These are phyloP conservation scores for Cariama cristata DNA, from an alignment of 2,113 vertebrate species.

Conservation along the genomic window DNA sequence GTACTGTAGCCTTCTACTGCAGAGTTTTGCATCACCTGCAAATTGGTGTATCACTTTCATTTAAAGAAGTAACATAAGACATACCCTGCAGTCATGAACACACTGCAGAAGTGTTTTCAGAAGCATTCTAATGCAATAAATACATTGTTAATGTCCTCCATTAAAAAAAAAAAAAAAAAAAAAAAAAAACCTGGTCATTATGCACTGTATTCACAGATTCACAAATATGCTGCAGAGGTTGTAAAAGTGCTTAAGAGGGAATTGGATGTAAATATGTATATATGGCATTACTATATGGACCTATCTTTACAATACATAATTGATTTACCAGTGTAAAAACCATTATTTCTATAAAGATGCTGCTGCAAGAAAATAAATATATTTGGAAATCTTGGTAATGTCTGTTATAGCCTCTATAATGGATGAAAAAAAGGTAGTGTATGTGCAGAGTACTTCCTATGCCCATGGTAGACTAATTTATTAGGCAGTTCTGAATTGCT, in stretches of 20 bases:
- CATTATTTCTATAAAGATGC: background rate
- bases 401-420: background rate
- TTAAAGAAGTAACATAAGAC: background rate
- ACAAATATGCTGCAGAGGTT: background rate
- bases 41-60: conserved; percentile 1
- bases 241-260: background rate
- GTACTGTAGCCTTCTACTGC: background rate
- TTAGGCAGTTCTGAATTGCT: background rate
- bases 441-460: background rate
- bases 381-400: background rate
- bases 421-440: background rate
- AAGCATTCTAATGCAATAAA: background rate
- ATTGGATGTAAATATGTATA: background rate
- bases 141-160: background rate
- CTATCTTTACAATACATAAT: background rate
- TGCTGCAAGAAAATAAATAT: background rate
- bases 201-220: background rate
- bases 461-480: background rate
- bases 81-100: background rate
- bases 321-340: background rate
- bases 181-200: background rate
- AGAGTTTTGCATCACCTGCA: conserved; percentile 21
- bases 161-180: background rate
- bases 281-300: background rate
- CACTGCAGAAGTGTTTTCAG: background rate